Conservation (phyloP, 2,797 vertebrate species). For the Mormyrops boulengeri region DNA sequence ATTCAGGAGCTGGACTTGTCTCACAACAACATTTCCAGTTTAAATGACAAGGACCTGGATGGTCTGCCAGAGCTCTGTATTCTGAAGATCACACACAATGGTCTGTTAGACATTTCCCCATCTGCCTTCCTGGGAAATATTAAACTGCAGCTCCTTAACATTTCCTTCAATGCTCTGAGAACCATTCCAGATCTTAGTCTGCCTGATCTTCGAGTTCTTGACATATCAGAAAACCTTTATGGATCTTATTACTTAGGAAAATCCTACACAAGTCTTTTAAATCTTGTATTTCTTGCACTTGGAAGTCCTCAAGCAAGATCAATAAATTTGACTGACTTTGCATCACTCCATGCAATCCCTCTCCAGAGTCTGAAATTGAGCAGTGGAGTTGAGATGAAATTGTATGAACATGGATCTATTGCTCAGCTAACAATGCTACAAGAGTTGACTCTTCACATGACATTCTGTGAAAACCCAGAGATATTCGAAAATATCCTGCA, state of each 20-base stretch:
- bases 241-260: slow-evolving; percentile 18
- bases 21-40: slow-evolving; percentile 15
- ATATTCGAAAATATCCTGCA: slow-evolving; percentile 10
- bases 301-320: slow-evolving; percentile 12
- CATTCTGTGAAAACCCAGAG: slow-evolving; percentile 17
- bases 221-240: slow-evolving; percentile 24
- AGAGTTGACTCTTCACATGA: slow-evolving; percentile 20
- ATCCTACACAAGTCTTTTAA: slow-evolving; percentile 11
- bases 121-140: background rate
- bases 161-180: slow-evolving; percentile 21
- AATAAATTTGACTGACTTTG: background rate
- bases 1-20: slow-evolving; percentile 19
- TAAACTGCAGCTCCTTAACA: slow-evolving; percentile 20
- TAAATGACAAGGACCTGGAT: slow-evolving; percentile 5
- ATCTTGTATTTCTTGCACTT: slow-evolving; percentile 3
- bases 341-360: background rate
- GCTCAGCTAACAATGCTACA: background rate
- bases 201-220: slow-evolving; percentile 11
- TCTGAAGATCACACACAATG: slow-evolving; percentile 21
- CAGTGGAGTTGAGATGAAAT: slow-evolving; percentile 7
- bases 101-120: slow-evolving; percentile 4
- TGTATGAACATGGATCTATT: slow-evolving; percentile 20
- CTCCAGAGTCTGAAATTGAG: slow-evolving; percentile 9
- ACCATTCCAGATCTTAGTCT: slow-evolving; percentile 16
- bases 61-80: slow-evolving; percentile 20